Conservation (phyloP, 2,797 vertebrate genomes). For the Synanceia verrucosa region DNA sequence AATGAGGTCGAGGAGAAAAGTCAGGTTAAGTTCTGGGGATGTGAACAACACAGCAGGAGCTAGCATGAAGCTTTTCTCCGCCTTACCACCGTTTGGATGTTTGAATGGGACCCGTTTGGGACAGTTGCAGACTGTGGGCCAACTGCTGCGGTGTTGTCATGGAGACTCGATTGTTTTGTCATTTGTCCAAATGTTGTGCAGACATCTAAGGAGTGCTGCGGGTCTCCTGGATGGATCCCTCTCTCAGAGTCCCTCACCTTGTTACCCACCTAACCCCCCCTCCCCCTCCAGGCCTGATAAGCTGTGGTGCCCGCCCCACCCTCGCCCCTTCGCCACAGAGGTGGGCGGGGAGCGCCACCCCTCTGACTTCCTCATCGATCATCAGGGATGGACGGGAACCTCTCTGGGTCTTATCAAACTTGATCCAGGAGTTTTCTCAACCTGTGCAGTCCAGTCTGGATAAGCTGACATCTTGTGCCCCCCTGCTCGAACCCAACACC, state of each 20-base stretch:
- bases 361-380: conserved; percentile 75
- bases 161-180: conserved; percentile 35
- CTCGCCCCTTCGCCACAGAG: conserved; percentile 5
- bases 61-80: conserved; percentile 28
- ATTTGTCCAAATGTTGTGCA: too few species aligned
- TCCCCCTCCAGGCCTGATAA: conserved; percentile 81
- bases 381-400: conserved; percentile 79
- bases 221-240: conserved; percentile 35
- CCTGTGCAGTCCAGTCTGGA: conserved; percentile 84
- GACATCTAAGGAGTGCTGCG: conserved; percentile 22
- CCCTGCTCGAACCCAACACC: conserved; percentile 1
- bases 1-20: conserved; percentile 49
- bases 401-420: conserved; percentile 66
- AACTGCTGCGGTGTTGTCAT: conserved; percentile 25
- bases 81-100: conserved; percentile 49
- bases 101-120: conserved; percentile 5
- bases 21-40: conserved; percentile 37
- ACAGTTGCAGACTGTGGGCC: conserved; percentile 18
- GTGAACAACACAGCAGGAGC: conserved; percentile 14
- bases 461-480: conserved; percentile 73
- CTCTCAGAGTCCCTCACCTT: conserved; percentile 22
- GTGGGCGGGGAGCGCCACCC: conserved; percentile 63
- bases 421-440: conserved; percentile 71
- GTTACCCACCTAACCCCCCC: not conserved
- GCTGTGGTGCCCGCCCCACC: conserved; percentile 69